Conservation (phyloP, 1,140 invertebrate species). For the Acromyrmex heyeri region DNA sequence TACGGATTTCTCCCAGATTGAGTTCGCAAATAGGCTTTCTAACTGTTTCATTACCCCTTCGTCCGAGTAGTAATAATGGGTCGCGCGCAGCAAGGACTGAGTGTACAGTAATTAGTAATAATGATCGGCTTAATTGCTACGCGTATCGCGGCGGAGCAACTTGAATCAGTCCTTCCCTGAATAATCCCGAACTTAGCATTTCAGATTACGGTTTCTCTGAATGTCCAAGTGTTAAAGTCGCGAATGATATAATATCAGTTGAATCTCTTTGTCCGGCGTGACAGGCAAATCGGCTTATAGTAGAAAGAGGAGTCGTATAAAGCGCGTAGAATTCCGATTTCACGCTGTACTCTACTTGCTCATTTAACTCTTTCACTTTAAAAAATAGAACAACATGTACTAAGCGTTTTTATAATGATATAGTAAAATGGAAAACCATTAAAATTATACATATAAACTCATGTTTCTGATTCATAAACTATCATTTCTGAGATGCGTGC, state of each 20-base stretch:
- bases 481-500: not conserved
- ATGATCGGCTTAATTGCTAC: constrained; percentile 31
- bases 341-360: not conserved
- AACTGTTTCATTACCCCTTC: constrained; percentile 13
- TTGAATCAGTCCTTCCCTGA: not conserved
- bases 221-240: not conserved
- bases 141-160: not conserved
- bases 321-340: constrained; percentile 3
- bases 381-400: not conserved
- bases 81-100: not conserved
- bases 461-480: not conserved
- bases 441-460: not conserved
- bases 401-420: not conserved
- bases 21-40: constrained; percentile 19
- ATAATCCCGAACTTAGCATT: constrained; percentile 17
- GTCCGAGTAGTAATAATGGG: constrained; percentile 33
- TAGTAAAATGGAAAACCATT: not conserved
- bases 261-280: constrained; percentile 39
- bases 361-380: constrained; percentile 8
- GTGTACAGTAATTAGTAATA: constrained; percentile 54
- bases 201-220: not conserved
- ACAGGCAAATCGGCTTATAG: constrained; percentile 8
- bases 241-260: not conserved
- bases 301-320: constrained; percentile 11
- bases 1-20: not conserved